Conservation (phyloP, 2,113 vertebrate species). For the Notechis scutatus region DNA sequence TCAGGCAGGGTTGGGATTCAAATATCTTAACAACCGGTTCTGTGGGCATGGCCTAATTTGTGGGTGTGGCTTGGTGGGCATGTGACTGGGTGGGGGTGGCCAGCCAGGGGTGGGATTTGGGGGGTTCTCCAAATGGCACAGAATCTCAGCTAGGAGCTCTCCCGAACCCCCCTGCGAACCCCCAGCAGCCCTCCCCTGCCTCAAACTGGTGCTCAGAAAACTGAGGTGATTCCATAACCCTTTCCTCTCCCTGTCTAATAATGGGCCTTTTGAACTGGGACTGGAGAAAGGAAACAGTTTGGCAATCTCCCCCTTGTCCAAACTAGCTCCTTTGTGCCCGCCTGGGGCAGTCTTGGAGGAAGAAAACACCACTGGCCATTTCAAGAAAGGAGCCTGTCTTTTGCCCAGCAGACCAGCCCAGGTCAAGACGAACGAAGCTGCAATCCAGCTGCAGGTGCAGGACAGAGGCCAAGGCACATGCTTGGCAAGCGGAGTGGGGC, state of each 20-base stretch:
- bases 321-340: not conserved
- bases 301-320: not conserved
- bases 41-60: too few species aligned
- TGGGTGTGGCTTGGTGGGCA: too few species aligned
- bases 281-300: not conserved
- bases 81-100: too few species aligned
- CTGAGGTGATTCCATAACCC: not conserved
- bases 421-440: not conserved
- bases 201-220: not conserved
- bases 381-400: not conserved
- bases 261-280: not conserved
- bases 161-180: too few species aligned
- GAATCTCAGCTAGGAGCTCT: too few species aligned
- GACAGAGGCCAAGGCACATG: not conserved
- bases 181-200: too few species aligned
- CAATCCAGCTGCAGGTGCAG: not conserved
- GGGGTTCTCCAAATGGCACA: too few species aligned
- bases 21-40: too few species aligned
- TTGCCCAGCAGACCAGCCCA: not conserved
- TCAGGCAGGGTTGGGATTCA: too few species aligned
- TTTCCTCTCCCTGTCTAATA: not conserved
- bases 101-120: too few species aligned
- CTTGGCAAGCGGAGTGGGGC: not conserved
- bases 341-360: not conserved
- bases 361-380: not conserved